Percentiles rank a stretch among this genome's conserved stretches.
Conservation (phyloP, 2,797 vertebrate species). For the Manis crassicaudata region DNA sequence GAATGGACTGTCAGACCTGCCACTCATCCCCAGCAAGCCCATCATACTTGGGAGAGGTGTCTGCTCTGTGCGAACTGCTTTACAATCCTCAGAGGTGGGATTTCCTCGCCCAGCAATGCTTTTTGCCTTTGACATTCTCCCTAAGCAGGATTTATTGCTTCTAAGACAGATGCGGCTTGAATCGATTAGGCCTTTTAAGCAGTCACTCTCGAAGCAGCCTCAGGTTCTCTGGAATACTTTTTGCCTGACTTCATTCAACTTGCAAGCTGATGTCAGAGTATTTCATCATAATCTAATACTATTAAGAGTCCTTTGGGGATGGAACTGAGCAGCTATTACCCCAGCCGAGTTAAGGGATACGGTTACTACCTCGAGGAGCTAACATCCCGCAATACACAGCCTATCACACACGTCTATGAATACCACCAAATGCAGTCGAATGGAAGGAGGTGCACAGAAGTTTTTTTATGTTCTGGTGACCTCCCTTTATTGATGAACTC, state of each 20-base stretch:
- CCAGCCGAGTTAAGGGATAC: neutral
- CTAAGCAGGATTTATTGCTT: constrained; percentile 86
- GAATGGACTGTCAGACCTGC: constrained; percentile 71
- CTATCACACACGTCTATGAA: neutral
- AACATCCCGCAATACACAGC: neutral
- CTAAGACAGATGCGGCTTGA: constrained; percentile 80
- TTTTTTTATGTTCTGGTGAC: neutral
- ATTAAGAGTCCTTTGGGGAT: neutral
- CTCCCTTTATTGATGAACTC: neutral
- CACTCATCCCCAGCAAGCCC: constrained; percentile 80
- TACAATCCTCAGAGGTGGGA: constrained; percentile 83
- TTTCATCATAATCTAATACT: constrained; percentile 30
- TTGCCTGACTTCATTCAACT: constrained; percentile 58
- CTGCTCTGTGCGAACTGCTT: constrained; percentile 79
- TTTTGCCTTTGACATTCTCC: constrained; percentile 80
- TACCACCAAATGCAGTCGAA: neutral
- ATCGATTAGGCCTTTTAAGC: constrained; percentile 72
- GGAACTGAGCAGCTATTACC: neutral
- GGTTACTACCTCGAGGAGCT: neutral
- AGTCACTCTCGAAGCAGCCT: constrained; percentile 61
- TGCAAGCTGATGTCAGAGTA: constrained; percentile 62
- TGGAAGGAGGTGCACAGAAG: neutral
- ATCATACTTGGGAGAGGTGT: constrained; percentile 73
- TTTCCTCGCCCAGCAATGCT: constrained; percentile 78
- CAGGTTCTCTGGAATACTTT: constrained; percentile 51